A percentile compares a stretch with the other conserved stretches of the same genome.
phyloP scores from a whole-genome alignment of 2,797 vertebrate species.

The Pangasius macronema region DNA sequence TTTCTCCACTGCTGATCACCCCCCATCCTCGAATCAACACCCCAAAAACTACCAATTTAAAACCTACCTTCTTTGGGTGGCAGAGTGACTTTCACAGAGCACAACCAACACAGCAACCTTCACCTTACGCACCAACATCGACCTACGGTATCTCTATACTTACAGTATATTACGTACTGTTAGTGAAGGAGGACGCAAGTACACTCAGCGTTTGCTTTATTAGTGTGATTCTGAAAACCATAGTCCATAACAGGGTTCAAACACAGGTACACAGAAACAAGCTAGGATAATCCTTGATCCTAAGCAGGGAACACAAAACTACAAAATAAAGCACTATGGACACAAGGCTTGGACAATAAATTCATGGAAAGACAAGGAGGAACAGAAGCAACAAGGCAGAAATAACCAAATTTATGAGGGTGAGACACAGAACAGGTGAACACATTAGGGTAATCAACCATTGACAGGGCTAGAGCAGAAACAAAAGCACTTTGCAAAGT shows the following conservation, averaged over 20 bases:
- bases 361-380: background rate
- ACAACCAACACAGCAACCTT: background rate
- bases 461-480: background rate
- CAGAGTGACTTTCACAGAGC: constrained; percentile 59
- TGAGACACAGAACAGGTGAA: background rate
- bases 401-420: background rate
- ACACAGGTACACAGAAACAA: background rate
- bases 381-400: background rate
- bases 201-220: background rate
- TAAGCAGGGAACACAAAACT: background rate
- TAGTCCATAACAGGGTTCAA: background rate
- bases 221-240: background rate
- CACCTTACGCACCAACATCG: background rate
- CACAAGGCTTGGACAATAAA: background rate
- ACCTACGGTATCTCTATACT: background rate
- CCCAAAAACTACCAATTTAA: background rate
- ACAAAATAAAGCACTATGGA: background rate
- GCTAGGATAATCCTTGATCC: background rate
- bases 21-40: constrained; percentile 27
- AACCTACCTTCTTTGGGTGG: constrained; percentile 55
- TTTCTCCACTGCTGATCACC: constrained; percentile 62
- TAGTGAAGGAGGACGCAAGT: background rate
- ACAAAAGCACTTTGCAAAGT: background rate
- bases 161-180: too few relatives aligned
- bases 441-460: background rate